A percentile compares a stretch with the other conserved stretches of the same genome.
Conservation (phyloP, 2,888 invertebrate species). For the Toxonevra muliebris region DNA sequence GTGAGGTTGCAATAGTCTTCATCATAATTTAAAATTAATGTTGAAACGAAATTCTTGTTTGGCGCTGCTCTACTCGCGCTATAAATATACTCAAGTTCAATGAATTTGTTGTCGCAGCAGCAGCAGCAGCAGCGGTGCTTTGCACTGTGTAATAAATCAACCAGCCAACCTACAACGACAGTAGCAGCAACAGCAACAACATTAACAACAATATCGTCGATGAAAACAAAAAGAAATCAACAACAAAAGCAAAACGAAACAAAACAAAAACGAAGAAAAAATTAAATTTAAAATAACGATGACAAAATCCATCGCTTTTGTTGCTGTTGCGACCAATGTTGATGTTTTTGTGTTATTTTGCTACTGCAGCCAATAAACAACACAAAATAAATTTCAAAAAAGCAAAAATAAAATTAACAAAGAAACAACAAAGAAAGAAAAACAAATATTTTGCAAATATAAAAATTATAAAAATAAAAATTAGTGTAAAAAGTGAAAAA, state of each 20-base stretch:
- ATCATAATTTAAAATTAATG: too few relatives aligned
- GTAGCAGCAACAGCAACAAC: constrained; percentile 15
- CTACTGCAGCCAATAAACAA: background rate
- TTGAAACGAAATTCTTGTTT: too few relatives aligned
- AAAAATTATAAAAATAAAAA: constrained; percentile 36
- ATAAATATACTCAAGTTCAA: constrained; percentile 56
- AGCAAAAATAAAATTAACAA: constrained; percentile 30
- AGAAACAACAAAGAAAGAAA: constrained; percentile 36
- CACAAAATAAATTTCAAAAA: constrained; percentile 1
- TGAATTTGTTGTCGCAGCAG: constrained; percentile 45
- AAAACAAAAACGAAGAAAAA: constrained; percentile 38
- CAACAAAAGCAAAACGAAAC: constrained; percentile 19
- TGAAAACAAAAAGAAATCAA: constrained; percentile 22
- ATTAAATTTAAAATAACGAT: constrained; percentile 59
- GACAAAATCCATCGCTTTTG: constrained; percentile 51
- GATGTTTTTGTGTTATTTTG: background rate
- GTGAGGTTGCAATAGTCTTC: too few relatives aligned
- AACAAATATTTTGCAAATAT: constrained; percentile 2
- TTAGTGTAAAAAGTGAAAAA: constrained; percentile 28
- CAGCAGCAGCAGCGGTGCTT: background rate
- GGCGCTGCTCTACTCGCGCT: constrained; percentile 15
- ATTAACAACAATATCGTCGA: constrained; percentile 23
- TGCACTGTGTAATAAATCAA: constrained; percentile 28
- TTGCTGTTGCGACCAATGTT: constrained; percentile 9
- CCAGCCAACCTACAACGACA: constrained; percentile 28